Evolutionary conservation across 2,113 vertebrate species (phyloP).

Genomic region (Burhinus oedicnemus): DNA sequence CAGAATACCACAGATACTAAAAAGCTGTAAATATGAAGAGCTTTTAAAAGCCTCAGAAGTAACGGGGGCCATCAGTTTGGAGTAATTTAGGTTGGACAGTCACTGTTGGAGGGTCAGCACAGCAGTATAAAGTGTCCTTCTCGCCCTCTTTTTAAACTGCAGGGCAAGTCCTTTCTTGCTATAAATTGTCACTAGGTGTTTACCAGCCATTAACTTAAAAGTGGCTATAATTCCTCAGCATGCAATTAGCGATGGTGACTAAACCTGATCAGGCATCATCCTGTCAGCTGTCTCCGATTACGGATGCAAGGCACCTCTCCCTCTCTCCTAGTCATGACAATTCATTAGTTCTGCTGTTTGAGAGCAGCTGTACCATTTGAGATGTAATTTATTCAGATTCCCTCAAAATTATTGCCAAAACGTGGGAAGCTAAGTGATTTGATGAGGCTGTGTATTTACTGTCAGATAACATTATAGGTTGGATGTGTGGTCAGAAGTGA

Average conservation of each 20-base stretch:
- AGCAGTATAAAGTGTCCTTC: neutral
- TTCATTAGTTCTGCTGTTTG: conserved; percentile 77
- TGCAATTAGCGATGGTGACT: conserved; percentile 68
- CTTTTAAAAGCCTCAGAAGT: neutral
- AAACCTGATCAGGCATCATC: conserved; percentile 32
- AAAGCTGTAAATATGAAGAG: neutral
- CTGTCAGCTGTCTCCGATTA: conserved; percentile 55
- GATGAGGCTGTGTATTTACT: conserved; percentile 75
- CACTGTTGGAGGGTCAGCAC: neutral
- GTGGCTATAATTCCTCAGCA: conserved; percentile 59
- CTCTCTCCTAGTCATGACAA: conserved; percentile 62
- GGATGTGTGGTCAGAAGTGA: conserved; percentile 64
- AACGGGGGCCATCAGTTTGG: neutral
- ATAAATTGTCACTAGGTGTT: conserved; percentile 42
- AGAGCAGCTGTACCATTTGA: conserved; percentile 75
- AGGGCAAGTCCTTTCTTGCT: neutral
- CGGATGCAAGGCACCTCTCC: conserved; percentile 58
- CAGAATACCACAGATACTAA: neutral
- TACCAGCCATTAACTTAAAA: conserved; percentile 65
- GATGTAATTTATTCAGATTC: conserved; percentile 77
- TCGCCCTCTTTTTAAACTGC: neutral
- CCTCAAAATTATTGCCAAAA: conserved; percentile 65
- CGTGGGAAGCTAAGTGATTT: conserved; percentile 69
- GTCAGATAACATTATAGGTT: conserved; percentile 71
- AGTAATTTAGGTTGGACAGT: neutral